Evolutionary conservation across 2,888 invertebrate genomes (phyloP).

Genomic region (Hyposoter didymator): DNA sequence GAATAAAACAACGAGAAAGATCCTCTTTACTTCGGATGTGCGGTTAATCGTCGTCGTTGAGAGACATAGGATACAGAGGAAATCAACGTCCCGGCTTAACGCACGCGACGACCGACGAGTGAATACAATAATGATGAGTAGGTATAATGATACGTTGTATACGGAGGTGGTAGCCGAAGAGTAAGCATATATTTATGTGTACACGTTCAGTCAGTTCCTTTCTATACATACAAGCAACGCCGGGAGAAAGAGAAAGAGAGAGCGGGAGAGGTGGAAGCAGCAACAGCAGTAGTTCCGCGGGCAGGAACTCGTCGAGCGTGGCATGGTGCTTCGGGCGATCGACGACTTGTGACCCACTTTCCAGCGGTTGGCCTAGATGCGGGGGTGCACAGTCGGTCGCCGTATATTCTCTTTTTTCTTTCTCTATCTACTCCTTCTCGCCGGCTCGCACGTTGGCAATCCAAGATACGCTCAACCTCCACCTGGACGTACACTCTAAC

Average conservation of each 20-base stretch:
- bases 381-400: conserved; percentile 76
- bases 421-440: conserved; percentile 56
- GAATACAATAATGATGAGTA: conserved; percentile 60
- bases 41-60: conserved; percentile 42
- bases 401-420: conserved; percentile 62
- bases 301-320: conserved; percentile 69
- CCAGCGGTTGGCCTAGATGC: conserved; percentile 80
- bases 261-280: conserved; percentile 37
- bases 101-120: conserved; percentile 62
- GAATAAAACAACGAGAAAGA: background rate
- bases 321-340: conserved; percentile 74
- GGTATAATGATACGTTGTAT: conserved; percentile 61
- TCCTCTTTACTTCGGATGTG: conserved; percentile 29
- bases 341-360: conserved; percentile 82
- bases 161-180: conserved; percentile 25
- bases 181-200: conserved; percentile 45
- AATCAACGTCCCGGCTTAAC: conserved; percentile 55
- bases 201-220: conserved; percentile 18
- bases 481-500: conserved; percentile 12
- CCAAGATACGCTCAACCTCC: conserved; percentile 46
- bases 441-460: conserved; percentile 54
- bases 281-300: conserved; percentile 66
- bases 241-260: conserved; percentile 3
- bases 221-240: conserved; percentile 44
- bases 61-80: conserved; percentile 43